Evolutionary conservation across 2,888 invertebrate species (phyloP), one percentile per base, ranked within the genome.

Genomic region (Netelia melanura): DNA sequence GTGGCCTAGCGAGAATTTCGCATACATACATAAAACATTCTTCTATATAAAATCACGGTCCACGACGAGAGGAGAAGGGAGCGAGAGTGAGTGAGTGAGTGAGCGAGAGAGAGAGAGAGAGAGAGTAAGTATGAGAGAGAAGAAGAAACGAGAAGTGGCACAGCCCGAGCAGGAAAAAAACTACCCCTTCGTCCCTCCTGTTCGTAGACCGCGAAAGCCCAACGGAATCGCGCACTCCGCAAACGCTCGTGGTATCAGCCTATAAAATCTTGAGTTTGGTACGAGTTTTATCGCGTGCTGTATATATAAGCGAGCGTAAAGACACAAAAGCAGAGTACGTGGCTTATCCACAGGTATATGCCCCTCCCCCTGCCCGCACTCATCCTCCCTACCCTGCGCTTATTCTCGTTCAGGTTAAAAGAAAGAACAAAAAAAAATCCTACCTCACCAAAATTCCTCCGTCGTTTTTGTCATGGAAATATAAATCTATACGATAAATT

Each of bases 251-350:
- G 86, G 87, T 90, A 91, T 91, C 90, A 89, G 90, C 89, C 90
- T 89, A 91, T 92, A 91, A 92, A 92, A 90, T 90, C 90, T 90
- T 88, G 90, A 91, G 90, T 90, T 91, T 91, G 90, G 89, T 89
- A 89, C 88, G 89, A 86, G 87, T 89, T 90, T 89, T 90, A 90
- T 90, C 85, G 86, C 87, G 65, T 71, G 65, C 79, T 21, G 30
- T 80, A 56, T 25, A 56, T 25, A 56, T 17, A 25, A 68, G 62
- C 75, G 72, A 80, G 83, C 84, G 85, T 86, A 86, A 88, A 89
- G 84, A 83, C 84, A 86, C 87, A 85, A 89, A 85, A 81, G 84
- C 78, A 44, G 65, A 74, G 21, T 64, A 54, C 1, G 65, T 48
- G 30, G 75, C 71, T 77, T 72, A 17, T 77, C 58, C 54, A 65